Base-by-base conservation (phyloP, 2,113 vertebrate genomes). In the Athene cunicularia region DNA sequence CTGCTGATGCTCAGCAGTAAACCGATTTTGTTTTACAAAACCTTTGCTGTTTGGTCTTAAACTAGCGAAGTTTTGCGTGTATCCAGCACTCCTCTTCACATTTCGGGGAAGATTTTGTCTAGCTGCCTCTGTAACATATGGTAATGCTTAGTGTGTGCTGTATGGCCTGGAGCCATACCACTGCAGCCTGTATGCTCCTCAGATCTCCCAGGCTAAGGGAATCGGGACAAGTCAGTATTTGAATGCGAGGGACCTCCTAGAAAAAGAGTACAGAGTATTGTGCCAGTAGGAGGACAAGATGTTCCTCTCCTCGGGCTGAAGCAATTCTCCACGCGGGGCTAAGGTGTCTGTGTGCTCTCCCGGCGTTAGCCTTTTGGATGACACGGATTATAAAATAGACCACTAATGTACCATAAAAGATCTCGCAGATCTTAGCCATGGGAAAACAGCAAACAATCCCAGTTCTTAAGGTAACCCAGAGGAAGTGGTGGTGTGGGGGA, bases 101-200 rank as follows among this genome's bases (percentile, higher is more conserved):
- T 95, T 90, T 90, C 89, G 59, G 95, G 86, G 91, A 94, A 45
- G 94, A 82, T 91, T 97, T 95, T 96, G 86, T 91, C 94, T 94
- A 88, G 80, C 90, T 97, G 94, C 91, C 89, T 96, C 93, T 85
- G 91, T 95, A 93, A 97, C 96, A 97, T 97, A 95, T 97, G 97
- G 96, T 96, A 96, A 91, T 88, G 91, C 95, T 97, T 97, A 97
- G 94, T 74, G 87, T 72, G 91, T 77, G 91, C 93, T 97, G 94
- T 91, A 96, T 97, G 95, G 96, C 94, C 94, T 96, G 91, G 74
- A 95, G 96, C 96, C 96, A 97, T 95, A 95, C 96, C 95, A 76
- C 94, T 91, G 93, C 91, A 97, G 97, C 87, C 96, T 97, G 95
- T 95, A 95, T 93, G 93, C 81, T 92, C 88, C 94, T 96, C 91